Base-by-base conservation (phyloP, 2,113 vertebrate genomes). In the Neolamprologus hecqui region DNA sequence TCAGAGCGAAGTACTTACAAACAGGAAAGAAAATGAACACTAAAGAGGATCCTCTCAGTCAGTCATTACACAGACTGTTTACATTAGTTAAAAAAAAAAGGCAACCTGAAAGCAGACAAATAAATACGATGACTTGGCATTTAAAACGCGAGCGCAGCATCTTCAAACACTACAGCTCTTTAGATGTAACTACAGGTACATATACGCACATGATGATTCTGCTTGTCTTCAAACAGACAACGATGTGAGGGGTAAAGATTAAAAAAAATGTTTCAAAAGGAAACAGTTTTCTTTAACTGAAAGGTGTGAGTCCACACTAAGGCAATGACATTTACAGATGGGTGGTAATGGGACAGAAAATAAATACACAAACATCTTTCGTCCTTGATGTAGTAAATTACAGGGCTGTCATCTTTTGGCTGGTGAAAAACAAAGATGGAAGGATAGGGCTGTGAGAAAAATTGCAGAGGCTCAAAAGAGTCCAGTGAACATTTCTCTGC, bases 41-140 rank as follows among this genome's bases (percentile, higher is more conserved):
- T 19, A 14, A 81, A 58, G 4, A 87, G 65, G 53, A 70, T 90
- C 60, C 81, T 47, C 77, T 68, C 15, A 51, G 55, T 65, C 45
- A 68, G 60, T 23, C n/a, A 40, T 53, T 51, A 79, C 33, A 33
- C 4, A 3, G 54, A 79, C 70, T 73, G 28, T 12, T 81, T 54
- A 49, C n/a, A 82, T 51, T 37, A 65, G 45, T 77, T 51, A 82
- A 96, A 95, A 87, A 95, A 93, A 93, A 94, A 96, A 95, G 94
- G 93, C 94, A 94, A 95, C 86, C 31, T 90, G 90, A 93, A 94
- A 92, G 86, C 87, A 94, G 87, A 93, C 37, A 75, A 93, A 95
- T 94, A 94, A 95, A 94, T 94, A 94, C 13, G 68, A 89, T 42
- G 88, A 85, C 84, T 88, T 92, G 89, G 92, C 90, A 79, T 94